Evolutionary conservation across 2,888 invertebrate species (phyloP), one percentile per base, ranked within the genome.

Genomic region (Rhingia campestris): DNA sequence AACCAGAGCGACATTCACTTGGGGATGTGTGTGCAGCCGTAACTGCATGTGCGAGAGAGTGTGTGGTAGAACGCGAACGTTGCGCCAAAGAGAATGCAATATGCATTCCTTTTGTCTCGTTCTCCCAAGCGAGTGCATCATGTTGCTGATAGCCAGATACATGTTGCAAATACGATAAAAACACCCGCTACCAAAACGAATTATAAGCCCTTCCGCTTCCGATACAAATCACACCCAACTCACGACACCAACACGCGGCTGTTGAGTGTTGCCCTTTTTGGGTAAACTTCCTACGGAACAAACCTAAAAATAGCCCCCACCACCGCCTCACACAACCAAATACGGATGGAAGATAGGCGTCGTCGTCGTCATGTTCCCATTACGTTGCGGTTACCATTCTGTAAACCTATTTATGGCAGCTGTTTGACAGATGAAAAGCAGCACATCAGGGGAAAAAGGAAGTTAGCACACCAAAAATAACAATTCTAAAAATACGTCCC

Each of bases 31-130:
- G 51, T 82, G 81, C 76, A 76, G 53, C 33, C 63, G 61, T 54
- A 67, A 59, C 37, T 67, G 61, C 61, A 67, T 67, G 45, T 4
- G 51, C 32, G 47, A 14, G 47, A 12, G 47, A 22, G 41, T 41
- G 63, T 70, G 35, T 47, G 33, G 43, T 39, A 30, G 10, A 32
- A 7, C n/a, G n/a, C n/a, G n/a, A n/a, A 4, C 10, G 12, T 45
- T 9, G 43, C 10, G 58, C 7, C 43, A 45, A 32, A 37, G 43
- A 43, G 39, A 81, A 64, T 73, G 82, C 79, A 79, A 59, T 58
- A 58, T 72, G 79, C 82, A 79, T 41, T 82, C 58, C 43, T 64
- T 73, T 61, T 32, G 63, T 82, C 73, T 79, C 79, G 30, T 73
- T 82, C 67, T 69, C 56, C 30, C 54, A 22, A 10, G 22, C 39